Conservation (phyloP, 2,113 vertebrate species). For the Lepidothrix coronata region DNA sequence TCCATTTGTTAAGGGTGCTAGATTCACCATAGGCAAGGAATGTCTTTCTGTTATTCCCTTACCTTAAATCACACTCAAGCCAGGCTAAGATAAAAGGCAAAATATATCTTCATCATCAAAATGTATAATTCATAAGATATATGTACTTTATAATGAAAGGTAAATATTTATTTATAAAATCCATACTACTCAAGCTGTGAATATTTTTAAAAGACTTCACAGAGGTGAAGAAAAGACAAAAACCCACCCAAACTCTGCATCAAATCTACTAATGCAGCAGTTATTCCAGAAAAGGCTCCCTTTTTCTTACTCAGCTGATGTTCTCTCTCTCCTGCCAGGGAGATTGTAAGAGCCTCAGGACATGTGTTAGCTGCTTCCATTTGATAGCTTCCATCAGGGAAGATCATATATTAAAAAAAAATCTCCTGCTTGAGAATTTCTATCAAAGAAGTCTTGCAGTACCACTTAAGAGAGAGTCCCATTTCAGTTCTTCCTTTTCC, state of each 20-base stretch:
- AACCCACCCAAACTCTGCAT: background rate
- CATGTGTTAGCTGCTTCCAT: background rate
- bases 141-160: background rate
- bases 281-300: background rate
- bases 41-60: background rate
- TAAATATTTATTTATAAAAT: background rate
- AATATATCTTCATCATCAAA: background rate
- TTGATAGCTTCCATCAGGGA: background rate
- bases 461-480: background rate
- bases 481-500: background rate
- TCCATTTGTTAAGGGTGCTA: background rate
- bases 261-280: background rate
- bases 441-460: background rate
- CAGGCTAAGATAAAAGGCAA: background rate
- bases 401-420: background rate
- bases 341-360: background rate
- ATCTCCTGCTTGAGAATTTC: background rate
- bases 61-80: background rate
- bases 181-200: background rate
- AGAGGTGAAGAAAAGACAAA: background rate
- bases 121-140: background rate
- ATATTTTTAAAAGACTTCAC: background rate
- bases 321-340: background rate
- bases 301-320: background rate
- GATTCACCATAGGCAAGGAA: background rate